Evolutionary conservation across 2,888 invertebrate species (phyloP), one percentile per base, ranked within the genome.

Genomic region (Tetropium fuscum): DNA sequence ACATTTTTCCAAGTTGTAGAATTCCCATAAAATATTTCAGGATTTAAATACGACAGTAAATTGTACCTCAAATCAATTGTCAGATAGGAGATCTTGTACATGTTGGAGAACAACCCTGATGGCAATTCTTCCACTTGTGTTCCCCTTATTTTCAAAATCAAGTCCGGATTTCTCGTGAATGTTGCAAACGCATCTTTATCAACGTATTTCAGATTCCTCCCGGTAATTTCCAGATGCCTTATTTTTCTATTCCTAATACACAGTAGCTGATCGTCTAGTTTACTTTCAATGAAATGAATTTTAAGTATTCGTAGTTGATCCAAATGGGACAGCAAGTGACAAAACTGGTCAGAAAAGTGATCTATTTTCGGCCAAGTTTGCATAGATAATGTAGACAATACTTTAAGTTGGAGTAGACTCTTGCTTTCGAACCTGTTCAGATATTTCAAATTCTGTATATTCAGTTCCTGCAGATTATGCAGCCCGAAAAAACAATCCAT

Each of bases 1-100:
- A 93, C 90, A 68, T 90, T 89, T 81, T 94, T 94, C 94, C 94
- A 94, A 71, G 90, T 89, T 16, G 92, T 91, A 69, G 90, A 88
- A 80, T 95, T 94, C 19, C 92, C 92, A 80, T 95, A 95, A 79
- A 95, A 91, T 63, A 92, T 90, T 63, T 93, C 92, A 49, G 94
- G 91, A 78, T 91, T 91, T 65, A 95, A 84, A 58, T 90, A 88
- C 25, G 89, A 87, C 76, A 95, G 86, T 82, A 88, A 87, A 83
- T 96, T 96, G 77, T 90, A 87, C 63, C 92, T 88, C 67, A 95
- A 84, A 82, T 95, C 94, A 60, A 96, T 86, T 32, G 90, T 90
- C 57, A 95, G 85, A 79, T 93, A 92, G 5, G 93, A 90, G 73
- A 94, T 87, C 75, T 90, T 88, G 54, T 91, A 88, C 74, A 94